Conservation (phyloP, 2,888 invertebrate species). For the Sialis fuliginosa region DNA sequence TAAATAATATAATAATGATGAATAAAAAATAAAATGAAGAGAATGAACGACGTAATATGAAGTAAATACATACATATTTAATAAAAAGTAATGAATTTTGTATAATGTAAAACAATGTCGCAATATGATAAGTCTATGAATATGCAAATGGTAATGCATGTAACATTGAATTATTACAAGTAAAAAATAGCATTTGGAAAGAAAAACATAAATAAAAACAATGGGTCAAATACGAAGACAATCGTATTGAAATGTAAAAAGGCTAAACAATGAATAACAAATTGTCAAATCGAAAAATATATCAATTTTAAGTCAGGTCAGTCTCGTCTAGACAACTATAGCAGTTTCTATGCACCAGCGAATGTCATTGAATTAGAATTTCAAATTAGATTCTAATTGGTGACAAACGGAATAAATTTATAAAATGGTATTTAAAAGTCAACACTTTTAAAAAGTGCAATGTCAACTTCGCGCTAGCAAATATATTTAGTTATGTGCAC, state of each 20-base stretch:
- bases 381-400: conserved; percentile 3
- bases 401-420: not conserved
- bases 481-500: too few species aligned
- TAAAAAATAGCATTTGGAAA: too few species aligned
- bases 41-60: too few species aligned
- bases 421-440: conserved; percentile 1
- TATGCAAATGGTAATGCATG: too few species aligned
- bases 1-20: too few species aligned
- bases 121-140: too few species aligned
- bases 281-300: not conserved
- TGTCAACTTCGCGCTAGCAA: not conserved
- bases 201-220: too few species aligned
- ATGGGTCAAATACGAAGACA: not conserved
- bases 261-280: not conserved
- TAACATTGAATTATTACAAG: too few species aligned
- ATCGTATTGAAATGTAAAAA: not conserved
- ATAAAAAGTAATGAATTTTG: too few species aligned
- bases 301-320: conserved; percentile 1
- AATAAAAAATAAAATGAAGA: too few species aligned
- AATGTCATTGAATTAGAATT: conserved; percentile 2
- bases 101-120: too few species aligned
- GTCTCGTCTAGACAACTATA: not conserved
- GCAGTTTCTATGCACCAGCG: conserved; percentile 2
- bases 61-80: too few species aligned
- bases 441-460: conserved; percentile 1